Conservation (phyloP, 37 sponge, comb jelly and placozoan species). For the Bolinopsis microptera region DNA sequence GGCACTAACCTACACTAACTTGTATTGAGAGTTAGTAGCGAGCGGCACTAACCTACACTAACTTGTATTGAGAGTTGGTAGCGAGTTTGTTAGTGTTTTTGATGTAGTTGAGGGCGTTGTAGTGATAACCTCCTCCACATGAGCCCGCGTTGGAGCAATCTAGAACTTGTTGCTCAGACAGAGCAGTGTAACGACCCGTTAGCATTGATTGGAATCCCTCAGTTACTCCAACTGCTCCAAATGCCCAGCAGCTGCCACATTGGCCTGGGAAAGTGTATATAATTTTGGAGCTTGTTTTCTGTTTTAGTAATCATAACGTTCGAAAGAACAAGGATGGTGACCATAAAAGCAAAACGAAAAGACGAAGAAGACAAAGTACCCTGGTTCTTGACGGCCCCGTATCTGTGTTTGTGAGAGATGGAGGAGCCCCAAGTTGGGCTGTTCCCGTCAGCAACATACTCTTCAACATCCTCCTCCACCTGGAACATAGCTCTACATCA, state of each 20-base stretch:
- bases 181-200: background rate
- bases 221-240: slow-evolving; percentile 9
- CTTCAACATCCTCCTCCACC: background rate
- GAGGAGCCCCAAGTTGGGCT: background rate
- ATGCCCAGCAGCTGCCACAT: background rate
- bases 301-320: too few species aligned
- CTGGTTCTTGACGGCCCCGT: background rate
- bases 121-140: background rate
- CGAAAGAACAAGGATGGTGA: too few species aligned
- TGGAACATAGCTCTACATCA: too few species aligned
- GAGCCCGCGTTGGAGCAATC: background rate
- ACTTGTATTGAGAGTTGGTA: background rate
- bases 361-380: background rate
- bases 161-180: slow-evolving; percentile 25
- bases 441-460: background rate
- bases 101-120: background rate
- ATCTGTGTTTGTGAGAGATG: background rate
- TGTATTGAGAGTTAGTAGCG: too few species aligned
- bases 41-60: too few species aligned
- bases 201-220: slow-evolving; percentile 5
- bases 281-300: too few species aligned
- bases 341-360: too few species aligned
- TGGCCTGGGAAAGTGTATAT: too few species aligned
- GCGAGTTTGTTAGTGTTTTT: slow-evolving; percentile 12
- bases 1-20: too few species aligned